Evolutionary conservation across 2,113 vertebrate genomes (phyloP).

Genomic region (Bombycilla garrulus): DNA sequence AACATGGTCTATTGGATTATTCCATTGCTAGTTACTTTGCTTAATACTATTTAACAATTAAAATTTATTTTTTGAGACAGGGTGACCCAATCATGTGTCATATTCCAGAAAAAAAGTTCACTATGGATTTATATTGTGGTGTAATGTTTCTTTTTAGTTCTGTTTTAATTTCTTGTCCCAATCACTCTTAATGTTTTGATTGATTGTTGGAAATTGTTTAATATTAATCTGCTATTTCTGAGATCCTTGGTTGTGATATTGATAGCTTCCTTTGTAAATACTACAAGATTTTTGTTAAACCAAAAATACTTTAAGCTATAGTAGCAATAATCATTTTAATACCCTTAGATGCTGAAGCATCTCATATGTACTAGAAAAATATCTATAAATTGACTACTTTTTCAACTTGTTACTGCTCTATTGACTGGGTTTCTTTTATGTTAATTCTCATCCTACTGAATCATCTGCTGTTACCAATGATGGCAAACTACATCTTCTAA

Average conservation of each 20-base stretch:
- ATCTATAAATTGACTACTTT: neutral
- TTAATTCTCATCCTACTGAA: neutral
- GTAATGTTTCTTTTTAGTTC: neutral
- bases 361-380: neutral
- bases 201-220: neutral
- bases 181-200: neutral
- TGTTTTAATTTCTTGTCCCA: neutral
- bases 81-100: neutral
- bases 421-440: neutral
- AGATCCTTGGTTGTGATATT: neutral
- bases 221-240: neutral
- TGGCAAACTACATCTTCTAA: neutral
- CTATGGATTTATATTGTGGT: neutral
- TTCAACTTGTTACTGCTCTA: neutral
- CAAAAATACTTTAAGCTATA: neutral
- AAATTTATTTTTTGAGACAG: neutral
- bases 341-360: neutral
- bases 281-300: neutral
- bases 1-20: neutral
- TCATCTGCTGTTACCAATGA: neutral
- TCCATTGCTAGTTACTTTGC: neutral
- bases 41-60: neutral
- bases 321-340: neutral
- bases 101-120: neutral
- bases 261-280: neutral